Percentiles rank a stretch among this genome's conserved stretches.
Evolutionary conservation across 2,888 invertebrate species (phyloP).

Genomic region (Cosmorhoe ocellata): DNA sequence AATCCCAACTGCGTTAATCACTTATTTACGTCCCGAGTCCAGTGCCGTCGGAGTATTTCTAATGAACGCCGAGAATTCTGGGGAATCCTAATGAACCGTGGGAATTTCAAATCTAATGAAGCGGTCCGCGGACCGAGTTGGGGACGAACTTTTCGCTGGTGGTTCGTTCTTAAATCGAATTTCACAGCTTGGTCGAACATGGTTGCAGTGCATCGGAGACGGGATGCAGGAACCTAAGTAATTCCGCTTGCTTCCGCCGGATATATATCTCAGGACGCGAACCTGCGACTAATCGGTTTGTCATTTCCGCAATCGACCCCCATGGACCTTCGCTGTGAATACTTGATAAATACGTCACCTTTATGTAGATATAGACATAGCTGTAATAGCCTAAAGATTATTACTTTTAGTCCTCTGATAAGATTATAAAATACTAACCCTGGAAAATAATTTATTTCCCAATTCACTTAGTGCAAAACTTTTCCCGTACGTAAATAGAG

Average conservation of each 20-base stretch:
- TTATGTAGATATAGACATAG: constrained; percentile 44
- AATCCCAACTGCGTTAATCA: constrained; percentile 81
- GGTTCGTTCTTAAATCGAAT: constrained; percentile 60
- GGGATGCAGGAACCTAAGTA: no score
- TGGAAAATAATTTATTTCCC: constrained; percentile 23
- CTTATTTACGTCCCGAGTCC: constrained; percentile 78
- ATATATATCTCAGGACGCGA: constrained; percentile 69
- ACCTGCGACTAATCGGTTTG: constrained; percentile 76
- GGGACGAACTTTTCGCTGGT: constrained; percentile 50
- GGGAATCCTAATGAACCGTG: constrained; percentile 78
- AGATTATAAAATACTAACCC: no score
- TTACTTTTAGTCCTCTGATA: no score
- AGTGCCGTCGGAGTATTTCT: constrained; percentile 71
- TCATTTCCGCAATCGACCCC: constrained; percentile 77
- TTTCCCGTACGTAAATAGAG: constrained; percentile 23
- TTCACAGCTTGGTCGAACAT: constrained; percentile 57
- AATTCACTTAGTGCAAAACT: constrained; percentile 24
- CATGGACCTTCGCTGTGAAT: constrained; percentile 61
- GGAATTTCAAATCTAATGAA: constrained; percentile 78
- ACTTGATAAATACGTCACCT: constrained; percentile 54
- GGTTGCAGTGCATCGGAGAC: constrained; percentile 62
- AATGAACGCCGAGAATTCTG: constrained; percentile 75
- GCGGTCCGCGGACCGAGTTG: constrained; percentile 45
- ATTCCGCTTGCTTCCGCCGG: constrained; percentile 72
- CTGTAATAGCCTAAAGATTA: no score